Evolutionary conservation across 30 jellyfish, hydroid and myxozoan species (phyloP).

Genomic region (Hydractinia symbiolongicarpus): DNA sequence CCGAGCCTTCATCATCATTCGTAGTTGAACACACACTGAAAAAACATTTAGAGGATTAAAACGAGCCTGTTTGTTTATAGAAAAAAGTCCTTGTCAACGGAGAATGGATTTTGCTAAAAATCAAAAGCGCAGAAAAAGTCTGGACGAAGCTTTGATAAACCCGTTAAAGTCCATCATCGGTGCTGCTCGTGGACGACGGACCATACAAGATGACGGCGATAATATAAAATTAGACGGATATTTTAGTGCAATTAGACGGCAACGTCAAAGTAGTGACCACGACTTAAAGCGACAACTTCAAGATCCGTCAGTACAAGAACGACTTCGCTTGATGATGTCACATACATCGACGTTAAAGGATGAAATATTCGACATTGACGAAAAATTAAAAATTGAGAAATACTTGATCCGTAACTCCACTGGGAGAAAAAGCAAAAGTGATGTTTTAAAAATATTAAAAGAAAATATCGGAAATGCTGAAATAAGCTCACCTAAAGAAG

Average conservation of each 20-base stretch:
- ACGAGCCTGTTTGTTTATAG: too few species aligned
- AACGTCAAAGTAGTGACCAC: not conserved
- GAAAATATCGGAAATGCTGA: constrained; percentile 1
- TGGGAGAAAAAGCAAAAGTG: not conserved
- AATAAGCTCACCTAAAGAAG: not conserved
- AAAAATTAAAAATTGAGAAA: not conserved
- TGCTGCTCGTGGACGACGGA: not conserved
- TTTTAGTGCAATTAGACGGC: not conserved
- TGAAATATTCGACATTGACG: not conserved
- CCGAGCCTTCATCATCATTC: too few species aligned
- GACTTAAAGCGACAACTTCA: not conserved
- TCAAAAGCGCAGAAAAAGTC: not conserved
- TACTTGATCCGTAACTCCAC: not conserved
- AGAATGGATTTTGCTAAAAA: not conserved
- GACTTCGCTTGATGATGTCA: not conserved
- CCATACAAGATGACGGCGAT: constrained; percentile 5
- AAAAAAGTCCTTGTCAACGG: too few species aligned
- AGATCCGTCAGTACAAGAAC: constrained; percentile 3
- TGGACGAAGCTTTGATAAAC: not conserved
- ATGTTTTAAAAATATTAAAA: not conserved
- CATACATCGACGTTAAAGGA: not conserved
- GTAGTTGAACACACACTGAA: too few species aligned
- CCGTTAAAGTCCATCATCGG: constrained; percentile 1
- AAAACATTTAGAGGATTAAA: too few species aligned
- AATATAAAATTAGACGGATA: not conserved